Conservation (phyloP, 2,888 invertebrate species). For the Zygothrica quintamaculata region DNA sequence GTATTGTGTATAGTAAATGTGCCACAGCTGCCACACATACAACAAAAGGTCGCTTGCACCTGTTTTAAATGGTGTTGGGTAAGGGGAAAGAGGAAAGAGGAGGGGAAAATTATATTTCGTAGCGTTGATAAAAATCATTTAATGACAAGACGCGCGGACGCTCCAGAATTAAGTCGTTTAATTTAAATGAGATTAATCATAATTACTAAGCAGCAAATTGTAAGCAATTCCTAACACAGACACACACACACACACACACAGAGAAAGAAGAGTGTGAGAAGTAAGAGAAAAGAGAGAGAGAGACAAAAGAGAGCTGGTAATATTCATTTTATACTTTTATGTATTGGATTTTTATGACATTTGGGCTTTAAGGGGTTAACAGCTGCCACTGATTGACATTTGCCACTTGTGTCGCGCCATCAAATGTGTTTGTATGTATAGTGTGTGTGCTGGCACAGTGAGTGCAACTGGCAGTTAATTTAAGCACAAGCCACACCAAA, state of each 20-base stretch:
- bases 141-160: conserved; percentile 71
- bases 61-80: too few relatives aligned
- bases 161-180: conserved; percentile 77
- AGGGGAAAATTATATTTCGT: conserved; percentile 60
- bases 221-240: too few relatives aligned
- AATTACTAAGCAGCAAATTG: conserved; percentile 66
- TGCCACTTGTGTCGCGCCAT: neutral
- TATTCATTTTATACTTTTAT: conserved; percentile 21
- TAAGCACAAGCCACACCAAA: conserved; percentile 70
- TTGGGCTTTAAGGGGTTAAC: neutral
- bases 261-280: neutral
- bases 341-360: conserved; percentile 36
- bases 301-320: neutral
- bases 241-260: too few relatives aligned
- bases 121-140: conserved; percentile 78
- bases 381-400: conserved; percentile 2
- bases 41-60: too few relatives aligned
- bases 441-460: too few relatives aligned
- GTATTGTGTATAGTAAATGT: too few relatives aligned
- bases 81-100: conserved; percentile 7
- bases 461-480: conserved; percentile 42
- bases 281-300: neutral
- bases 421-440: neutral
- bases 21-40: too few relatives aligned
- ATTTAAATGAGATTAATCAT: conserved; percentile 81